Base-by-base conservation (phyloP, 2,888 invertebrate genomes). In the Lomographa bimaculata region DNA sequence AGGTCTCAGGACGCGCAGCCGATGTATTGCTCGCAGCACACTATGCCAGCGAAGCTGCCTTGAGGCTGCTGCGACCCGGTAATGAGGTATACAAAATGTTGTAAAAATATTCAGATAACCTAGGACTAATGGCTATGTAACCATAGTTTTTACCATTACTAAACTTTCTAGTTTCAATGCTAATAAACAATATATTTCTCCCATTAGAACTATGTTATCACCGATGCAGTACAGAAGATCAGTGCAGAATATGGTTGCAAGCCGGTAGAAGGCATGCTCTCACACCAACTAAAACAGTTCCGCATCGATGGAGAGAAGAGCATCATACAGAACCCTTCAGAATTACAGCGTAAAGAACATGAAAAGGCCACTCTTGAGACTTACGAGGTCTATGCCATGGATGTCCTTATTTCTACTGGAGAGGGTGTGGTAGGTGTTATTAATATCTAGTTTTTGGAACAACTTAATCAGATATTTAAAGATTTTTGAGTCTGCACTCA, bases 351-450 rank as follows among this genome's bases (percentile, higher is more conserved):
- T 64, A 97, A 98, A 72, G 99, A 99, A 71, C 97, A 98, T 77
- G 99, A 99, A 80, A 98, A 98, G 77, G 96, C 95, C 71, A 96
- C 95, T 45, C 94, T 99, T 76, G 98, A 98, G 75, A 95, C 95
- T 34, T 95, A 98, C 79, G 99, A 99, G 89, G 99, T 98, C 0
- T 99, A 98, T 86, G 98, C 97, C 11, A 96, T 99, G 92, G 99
- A 99, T 90, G 97, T 99, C n/a, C 92, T 99, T 42, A 92, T 99
- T 46, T 97, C 98, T 66, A 95, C 97, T 38, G 99, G 99, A 28
- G 98, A 98, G 73, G 98, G 98, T 68, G 93, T 96, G 78, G 95
- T 95, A 83, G 86, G 92, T 87, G 11, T 14, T 14, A 3, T 14
- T 14, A 3, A 14, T n/a, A n/a, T n/a, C n/a, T n/a, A n/a, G n/a